These are phyloP conservation scores for Sakesphorus luctuosus DNA, from an alignment of 2,113 vertebrate genomes.

Conservation along the genomic window DNA sequence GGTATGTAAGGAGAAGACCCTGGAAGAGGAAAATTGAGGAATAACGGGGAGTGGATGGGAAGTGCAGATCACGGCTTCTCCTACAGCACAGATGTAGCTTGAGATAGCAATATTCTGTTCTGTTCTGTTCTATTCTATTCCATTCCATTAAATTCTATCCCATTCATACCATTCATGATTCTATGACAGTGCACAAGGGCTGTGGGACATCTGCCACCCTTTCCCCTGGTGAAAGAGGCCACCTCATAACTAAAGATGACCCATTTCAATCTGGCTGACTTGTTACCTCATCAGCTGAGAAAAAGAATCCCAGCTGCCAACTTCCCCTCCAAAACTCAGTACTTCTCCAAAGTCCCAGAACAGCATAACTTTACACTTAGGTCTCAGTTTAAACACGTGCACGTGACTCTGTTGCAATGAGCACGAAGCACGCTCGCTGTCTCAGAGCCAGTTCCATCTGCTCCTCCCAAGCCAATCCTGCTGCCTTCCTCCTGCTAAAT, in stretches of 20 bases:
- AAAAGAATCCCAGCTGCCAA: neutral
- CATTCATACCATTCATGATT: neutral
- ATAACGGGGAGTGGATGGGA: neutral
- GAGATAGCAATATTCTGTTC: neutral
- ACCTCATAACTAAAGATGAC: neutral
- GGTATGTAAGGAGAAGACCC: slow-evolving; percentile 46
- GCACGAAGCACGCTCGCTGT: accelerated
- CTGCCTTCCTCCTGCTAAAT: slow-evolving; percentile 2
- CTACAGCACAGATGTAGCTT: neutral
- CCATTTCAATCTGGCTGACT: neutral
- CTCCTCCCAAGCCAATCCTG: neutral
- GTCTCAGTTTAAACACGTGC: neutral
- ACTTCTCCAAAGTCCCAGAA: neutral
- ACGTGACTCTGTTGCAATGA: neutral
- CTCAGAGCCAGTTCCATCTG: neutral
- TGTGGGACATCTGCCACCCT: neutral
- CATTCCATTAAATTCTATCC: neutral
- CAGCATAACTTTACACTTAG: neutral
- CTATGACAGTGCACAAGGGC: neutral
- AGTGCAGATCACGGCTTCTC: neutral
- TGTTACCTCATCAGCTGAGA: neutral
- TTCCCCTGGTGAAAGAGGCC: neutral
- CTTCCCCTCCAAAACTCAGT: neutral
- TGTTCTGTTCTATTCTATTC: neutral
- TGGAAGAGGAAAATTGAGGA: neutral